These are phyloP conservation scores for Hippocampus abdominalis DNA, from an alignment of 2,113 vertebrate genomes.

Conservation along the genomic window DNA sequence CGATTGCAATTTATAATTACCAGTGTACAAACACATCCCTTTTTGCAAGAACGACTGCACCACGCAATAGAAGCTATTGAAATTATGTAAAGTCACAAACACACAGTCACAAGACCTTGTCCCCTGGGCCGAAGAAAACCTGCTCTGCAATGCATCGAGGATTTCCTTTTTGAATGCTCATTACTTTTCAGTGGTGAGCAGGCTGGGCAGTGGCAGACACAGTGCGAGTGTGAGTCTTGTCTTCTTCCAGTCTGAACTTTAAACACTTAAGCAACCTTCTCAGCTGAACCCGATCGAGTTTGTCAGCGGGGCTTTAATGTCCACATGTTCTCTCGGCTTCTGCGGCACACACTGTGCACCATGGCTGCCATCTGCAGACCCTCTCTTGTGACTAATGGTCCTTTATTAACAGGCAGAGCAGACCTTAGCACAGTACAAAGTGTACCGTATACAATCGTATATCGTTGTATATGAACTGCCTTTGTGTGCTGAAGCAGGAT, in stretches of 20 bases:
- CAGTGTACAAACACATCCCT: slow-evolving; percentile 57
- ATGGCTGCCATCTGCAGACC: slow-evolving; percentile 51
- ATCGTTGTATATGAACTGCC: slow-evolving; percentile 21
- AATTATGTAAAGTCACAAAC: slow-evolving; percentile 48
- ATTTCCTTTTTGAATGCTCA: neutral
- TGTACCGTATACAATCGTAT: neutral
- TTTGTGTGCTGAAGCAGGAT: slow-evolving; percentile 49
- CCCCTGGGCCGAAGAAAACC: slow-evolving; percentile 51
- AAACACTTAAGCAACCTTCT: slow-evolving; percentile 55
- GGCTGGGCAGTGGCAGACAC: slow-evolving; percentile 50
- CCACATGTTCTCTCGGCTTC: slow-evolving; percentile 59
- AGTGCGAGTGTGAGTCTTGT: slow-evolving; percentile 51
- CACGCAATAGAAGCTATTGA: slow-evolving; percentile 38
- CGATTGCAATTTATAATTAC: slow-evolving; percentile 62
- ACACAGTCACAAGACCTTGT: slow-evolving; percentile 11
- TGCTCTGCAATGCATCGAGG: slow-evolving; percentile 53
- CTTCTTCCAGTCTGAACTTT: slow-evolving; percentile 55
- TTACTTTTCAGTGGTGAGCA: slow-evolving; percentile 38
- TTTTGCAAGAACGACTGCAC: slow-evolving; percentile 53
- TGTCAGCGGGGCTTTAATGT: slow-evolving; percentile 68
- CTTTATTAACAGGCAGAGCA: slow-evolving; percentile 61
- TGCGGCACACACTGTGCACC: slow-evolving; percentile 42
- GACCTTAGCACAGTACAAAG: slow-evolving; percentile 37
- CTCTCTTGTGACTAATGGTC: slow-evolving; percentile 57
- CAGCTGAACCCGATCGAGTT: slow-evolving; percentile 62